Evolutionary conservation across 1,140 invertebrate species (phyloP).

Genomic region (Galleria mellonella): DNA sequence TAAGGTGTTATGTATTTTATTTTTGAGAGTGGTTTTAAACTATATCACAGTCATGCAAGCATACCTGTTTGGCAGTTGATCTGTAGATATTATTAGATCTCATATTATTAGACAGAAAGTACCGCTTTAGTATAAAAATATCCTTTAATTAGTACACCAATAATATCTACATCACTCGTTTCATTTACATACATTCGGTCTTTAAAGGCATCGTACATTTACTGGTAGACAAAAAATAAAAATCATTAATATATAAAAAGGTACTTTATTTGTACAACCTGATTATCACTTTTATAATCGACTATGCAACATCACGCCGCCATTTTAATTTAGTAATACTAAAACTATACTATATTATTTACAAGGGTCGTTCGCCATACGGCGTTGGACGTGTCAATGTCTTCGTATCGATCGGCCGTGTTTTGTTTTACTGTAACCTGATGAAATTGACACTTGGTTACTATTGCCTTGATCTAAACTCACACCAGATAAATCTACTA

Average conservation of each 20-base stretch:
- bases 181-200: too few species aligned
- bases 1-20: too few species aligned
- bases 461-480: slow-evolving; percentile 49
- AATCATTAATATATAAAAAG: slow-evolving; percentile 27
- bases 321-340: slow-evolving; percentile 69
- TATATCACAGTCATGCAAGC: too few species aligned
- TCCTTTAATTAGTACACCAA: too few species aligned
- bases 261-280: slow-evolving; percentile 64
- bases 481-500: slow-evolving; percentile 58
- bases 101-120: too few species aligned
- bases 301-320: slow-evolving; percentile 50
- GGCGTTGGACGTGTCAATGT: slow-evolving; percentile 37
- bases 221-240: slow-evolving; percentile 14
- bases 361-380: slow-evolving; percentile 40
- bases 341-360: slow-evolving; percentile 67
- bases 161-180: too few species aligned
- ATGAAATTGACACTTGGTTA: slow-evolving; percentile 67
- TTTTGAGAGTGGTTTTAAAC: too few species aligned
- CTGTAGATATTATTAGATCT: too few species aligned
- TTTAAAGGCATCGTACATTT: too few species aligned
- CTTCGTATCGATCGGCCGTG: slow-evolving; percentile 59
- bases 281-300: slow-evolving; percentile 61
- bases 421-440: slow-evolving; percentile 74
- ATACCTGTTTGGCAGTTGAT: too few species aligned
- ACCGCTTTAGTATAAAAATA: too few species aligned